A percentile compares a stretch with the other conserved stretches of the same genome.
Evolutionary conservation across 2,797 vertebrate genomes (phyloP).

Genomic region (Periophthalmus magnuspinnatus): DNA sequence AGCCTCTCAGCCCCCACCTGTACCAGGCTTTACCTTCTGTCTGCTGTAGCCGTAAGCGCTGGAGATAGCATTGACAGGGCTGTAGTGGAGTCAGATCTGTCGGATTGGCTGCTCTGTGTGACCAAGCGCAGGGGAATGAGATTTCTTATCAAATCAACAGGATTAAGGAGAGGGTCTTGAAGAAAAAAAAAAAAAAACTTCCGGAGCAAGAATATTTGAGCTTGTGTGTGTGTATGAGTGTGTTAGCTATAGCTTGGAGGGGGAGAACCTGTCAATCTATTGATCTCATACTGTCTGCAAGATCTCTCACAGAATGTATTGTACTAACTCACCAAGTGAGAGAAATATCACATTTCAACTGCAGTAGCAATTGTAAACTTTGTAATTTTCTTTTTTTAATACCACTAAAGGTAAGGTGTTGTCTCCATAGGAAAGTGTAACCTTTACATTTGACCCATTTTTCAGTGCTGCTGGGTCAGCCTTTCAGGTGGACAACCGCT

Average conservation of each 20-base stretch:
- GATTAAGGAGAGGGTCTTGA: slow-evolving; percentile 66
- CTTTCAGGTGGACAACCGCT: neutral
- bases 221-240: neutral
- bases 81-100: slow-evolving; percentile 75
- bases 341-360: too few species aligned
- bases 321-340: too few species aligned
- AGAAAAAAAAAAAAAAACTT: slow-evolving; percentile 32
- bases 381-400: too few species aligned
- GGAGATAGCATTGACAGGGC: slow-evolving; percentile 80
- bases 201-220: slow-evolving; percentile 9
- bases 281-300: neutral
- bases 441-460: too few species aligned
- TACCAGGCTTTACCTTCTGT: slow-evolving; percentile 69
- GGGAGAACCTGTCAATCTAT: neutral
- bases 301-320: neutral
- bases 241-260: neutral
- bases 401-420: neutral
- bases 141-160: slow-evolving; percentile 75
- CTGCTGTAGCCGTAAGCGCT: slow-evolving; percentile 64
- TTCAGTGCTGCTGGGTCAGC: neutral
- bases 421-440: neutral
- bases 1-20: slow-evolving; percentile 7
- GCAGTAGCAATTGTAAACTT: too few species aligned
- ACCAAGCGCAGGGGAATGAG: slow-evolving; percentile 57
- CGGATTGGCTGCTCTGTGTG: slow-evolving; percentile 55